Percentiles rank a stretch among this genome's conserved stretches.
phyloP scores from a whole-genome alignment of 2,888 invertebrate genomes.

The Bombylius major region DNA sequence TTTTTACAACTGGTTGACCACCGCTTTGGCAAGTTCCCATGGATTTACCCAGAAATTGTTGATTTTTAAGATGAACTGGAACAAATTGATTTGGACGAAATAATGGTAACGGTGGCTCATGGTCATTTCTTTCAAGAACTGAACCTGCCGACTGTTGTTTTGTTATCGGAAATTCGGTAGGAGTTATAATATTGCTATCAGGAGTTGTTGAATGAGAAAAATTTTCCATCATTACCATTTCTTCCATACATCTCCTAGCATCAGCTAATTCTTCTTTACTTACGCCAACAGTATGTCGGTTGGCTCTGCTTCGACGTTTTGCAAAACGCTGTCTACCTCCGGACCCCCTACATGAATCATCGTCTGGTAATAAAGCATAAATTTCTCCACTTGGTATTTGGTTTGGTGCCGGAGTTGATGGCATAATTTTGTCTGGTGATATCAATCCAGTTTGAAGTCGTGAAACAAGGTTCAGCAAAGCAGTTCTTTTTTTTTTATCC shows the following conservation, averaged over 20 bases:
- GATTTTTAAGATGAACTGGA: conserved; percentile 18
- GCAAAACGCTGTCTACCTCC: conserved; percentile 37
- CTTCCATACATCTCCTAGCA: conserved; percentile 63
- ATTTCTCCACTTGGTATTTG: conserved; percentile 11
- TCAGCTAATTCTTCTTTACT: conserved; percentile 67
- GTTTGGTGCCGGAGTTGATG: conserved; percentile 16
- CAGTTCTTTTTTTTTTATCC: conserved; percentile 41
- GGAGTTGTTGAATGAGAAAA: conserved; percentile 24
- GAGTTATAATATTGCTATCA: conserved; percentile 19
- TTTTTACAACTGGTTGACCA: conserved; percentile 12
- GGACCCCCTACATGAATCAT: conserved; percentile 28
- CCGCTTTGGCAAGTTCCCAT: neutral
- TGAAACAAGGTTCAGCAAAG: conserved; percentile 55
- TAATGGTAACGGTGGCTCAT: conserved; percentile 17
- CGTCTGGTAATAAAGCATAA: conserved; percentile 25
- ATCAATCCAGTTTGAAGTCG: conserved; percentile 49
- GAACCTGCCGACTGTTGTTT: conserved; percentile 40
- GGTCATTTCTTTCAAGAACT: conserved; percentile 19
- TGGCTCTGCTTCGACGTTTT: conserved; percentile 48
- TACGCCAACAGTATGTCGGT: conserved; percentile 72
- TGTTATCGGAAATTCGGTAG: conserved; percentile 25
- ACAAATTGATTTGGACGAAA: conserved; percentile 33
- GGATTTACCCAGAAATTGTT: conserved; percentile 8
- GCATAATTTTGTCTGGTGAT: conserved; percentile 28
- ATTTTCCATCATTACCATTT: conserved; percentile 40